Percentiles rank a stretch among this genome's conserved stretches.
Evolutionary conservation across 2,888 invertebrate species (phyloP).

Genomic region (Ischnus inquisitorius): DNA sequence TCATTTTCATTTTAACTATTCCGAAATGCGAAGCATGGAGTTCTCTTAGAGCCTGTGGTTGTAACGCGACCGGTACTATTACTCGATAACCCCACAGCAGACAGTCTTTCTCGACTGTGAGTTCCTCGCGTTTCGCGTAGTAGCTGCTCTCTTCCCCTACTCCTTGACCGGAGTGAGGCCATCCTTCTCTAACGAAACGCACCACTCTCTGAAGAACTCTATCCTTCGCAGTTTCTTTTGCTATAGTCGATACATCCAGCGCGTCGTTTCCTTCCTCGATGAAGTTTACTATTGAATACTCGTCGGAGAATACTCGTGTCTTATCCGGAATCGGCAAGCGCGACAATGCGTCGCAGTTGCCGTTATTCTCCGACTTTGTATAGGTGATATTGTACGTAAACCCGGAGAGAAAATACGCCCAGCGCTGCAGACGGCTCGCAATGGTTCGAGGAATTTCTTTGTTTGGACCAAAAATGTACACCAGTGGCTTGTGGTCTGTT

Average conservation of each 20-base stretch:
- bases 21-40: constrained; percentile 73
- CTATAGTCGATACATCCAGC: too few relatives aligned
- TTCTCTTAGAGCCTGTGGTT: constrained; percentile 68
- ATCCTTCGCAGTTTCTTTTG: too few relatives aligned
- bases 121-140: neutral
- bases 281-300: neutral
- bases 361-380: constrained; percentile 43
- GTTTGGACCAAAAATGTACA: neutral
- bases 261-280: neutral
- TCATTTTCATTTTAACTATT: constrained; percentile 73
- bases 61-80: constrained; percentile 25
- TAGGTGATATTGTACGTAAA: constrained; percentile 26
- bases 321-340: constrained; percentile 44
- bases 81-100: constrained; percentile 6
- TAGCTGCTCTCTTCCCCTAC: neutral
- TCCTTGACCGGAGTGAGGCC: constrained; percentile 7
- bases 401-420: neutral
- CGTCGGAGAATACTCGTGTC: neutral
- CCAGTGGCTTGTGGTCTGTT: constrained; percentile 17
- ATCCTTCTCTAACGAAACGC: neutral
- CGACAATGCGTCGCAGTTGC: constrained; percentile 55
- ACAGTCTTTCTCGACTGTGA: neutral
- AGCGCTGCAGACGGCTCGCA: neutral
- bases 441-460: neutral
- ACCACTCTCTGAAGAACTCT: too few relatives aligned